Evolutionary conservation across 1,140 invertebrate genomes (phyloP).

Genomic region (Zaprionus ghesquierei): DNA sequence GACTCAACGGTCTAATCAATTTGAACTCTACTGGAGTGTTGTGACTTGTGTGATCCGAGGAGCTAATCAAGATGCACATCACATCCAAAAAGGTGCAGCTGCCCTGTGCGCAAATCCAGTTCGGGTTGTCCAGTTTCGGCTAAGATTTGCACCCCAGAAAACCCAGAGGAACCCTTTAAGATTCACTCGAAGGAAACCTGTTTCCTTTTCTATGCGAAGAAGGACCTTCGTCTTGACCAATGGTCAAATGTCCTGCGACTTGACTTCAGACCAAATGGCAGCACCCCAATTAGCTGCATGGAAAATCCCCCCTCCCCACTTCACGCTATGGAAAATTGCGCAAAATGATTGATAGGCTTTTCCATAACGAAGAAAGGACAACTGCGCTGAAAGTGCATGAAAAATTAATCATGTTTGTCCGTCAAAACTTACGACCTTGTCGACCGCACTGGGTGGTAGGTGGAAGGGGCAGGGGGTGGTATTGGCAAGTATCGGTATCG

Average conservation of each 20-base stretch:
- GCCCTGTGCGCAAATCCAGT: not conserved
- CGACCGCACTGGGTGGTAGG: not conserved
- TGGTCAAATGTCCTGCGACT: slow-evolving; percentile 53
- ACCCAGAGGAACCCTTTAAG: slow-evolving; percentile 9
- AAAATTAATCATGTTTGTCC: slow-evolving; percentile 71
- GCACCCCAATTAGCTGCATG: slow-evolving; percentile 67
- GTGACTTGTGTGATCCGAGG: slow-evolving; percentile 18
- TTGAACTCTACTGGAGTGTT: slow-evolving; percentile 53
- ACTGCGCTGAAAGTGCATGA: slow-evolving; percentile 27
- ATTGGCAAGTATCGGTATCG: slow-evolving; percentile 26
- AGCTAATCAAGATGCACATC: slow-evolving; percentile 50
- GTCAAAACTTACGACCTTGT: slow-evolving; percentile 39
- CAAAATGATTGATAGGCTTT: slow-evolving; percentile 67
- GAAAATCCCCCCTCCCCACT: slow-evolving; percentile 2
- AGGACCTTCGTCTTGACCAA: slow-evolving; percentile 35
- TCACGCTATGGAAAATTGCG: slow-evolving; percentile 37
- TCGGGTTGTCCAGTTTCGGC: slow-evolving; percentile 9
- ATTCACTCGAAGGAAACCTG: slow-evolving; percentile 18
- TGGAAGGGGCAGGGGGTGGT: not conserved
- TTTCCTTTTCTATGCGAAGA: slow-evolving; percentile 16
- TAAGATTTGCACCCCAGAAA: slow-evolving; percentile 44
- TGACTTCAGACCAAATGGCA: slow-evolving; percentile 57
- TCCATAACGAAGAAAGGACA: slow-evolving; percentile 1
- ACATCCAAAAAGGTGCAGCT: slow-evolving; percentile 20
- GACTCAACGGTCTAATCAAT: slow-evolving; percentile 39